A percentile compares a stretch with the other conserved stretches of the same genome.
phyloP scores from a whole-genome alignment of 2,113 vertebrate genomes.

The Anoura caudifer region DNA sequence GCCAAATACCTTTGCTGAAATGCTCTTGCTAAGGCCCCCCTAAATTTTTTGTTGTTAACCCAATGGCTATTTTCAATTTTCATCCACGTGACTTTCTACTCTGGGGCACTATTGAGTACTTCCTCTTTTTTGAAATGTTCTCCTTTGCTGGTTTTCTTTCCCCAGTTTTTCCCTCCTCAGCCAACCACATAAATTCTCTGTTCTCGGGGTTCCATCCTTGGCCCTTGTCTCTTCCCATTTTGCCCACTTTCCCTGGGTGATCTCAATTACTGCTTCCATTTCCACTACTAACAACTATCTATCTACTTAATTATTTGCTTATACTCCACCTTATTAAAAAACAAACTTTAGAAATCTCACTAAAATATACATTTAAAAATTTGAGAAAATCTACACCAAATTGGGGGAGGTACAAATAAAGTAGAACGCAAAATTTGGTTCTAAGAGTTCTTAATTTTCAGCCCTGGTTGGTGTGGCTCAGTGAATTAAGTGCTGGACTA shows the following conservation, averaged over 20 bases:
- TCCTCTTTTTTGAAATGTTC: background rate
- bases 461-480: too few species aligned
- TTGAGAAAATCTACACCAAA: background rate
- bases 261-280: background rate
- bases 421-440: background rate
- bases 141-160: background rate
- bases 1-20: background rate
- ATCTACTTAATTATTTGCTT: background rate
- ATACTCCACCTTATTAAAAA: background rate
- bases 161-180: background rate
- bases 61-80: background rate
- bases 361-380: background rate
- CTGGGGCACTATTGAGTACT: background rate
- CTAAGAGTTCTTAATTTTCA: background rate
- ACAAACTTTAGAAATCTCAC: background rate
- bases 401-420: background rate
- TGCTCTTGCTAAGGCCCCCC: background rate
- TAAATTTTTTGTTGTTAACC: background rate
- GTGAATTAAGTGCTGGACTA: too few species aligned
- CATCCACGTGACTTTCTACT: background rate
- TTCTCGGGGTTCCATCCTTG: background rate
- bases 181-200: background rate
- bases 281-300: background rate
- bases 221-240: background rate
- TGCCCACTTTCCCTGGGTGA: background rate